phyloP scores from a whole-genome alignment of 2,113 vertebrate species.

The Phalacrocorax carbo region DNA sequence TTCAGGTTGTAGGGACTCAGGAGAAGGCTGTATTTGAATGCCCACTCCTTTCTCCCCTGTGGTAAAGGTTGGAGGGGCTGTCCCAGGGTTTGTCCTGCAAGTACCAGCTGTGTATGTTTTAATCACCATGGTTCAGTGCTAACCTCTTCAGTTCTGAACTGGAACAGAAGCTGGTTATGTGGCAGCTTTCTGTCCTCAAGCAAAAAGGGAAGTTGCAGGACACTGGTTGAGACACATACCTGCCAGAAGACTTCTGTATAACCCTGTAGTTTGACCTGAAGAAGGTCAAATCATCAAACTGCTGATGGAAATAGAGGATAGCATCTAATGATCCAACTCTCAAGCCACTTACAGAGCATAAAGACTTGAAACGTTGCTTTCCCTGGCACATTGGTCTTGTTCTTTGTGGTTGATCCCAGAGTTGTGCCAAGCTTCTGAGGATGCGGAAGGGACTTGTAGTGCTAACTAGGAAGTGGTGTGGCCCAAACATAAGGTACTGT shows the following conservation, averaged over 20 bases:
- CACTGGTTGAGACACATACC: neutral
- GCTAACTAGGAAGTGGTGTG: neutral
- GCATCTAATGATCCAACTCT: neutral
- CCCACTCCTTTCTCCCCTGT: neutral
- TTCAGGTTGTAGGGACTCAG: neutral
- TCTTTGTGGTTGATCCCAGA: neutral
- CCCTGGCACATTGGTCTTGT: neutral
- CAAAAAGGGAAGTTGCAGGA: neutral
- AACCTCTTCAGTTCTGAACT: neutral
- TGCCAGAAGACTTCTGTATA: neutral
- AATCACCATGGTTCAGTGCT: neutral
- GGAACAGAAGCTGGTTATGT: neutral
- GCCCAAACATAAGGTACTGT: neutral
- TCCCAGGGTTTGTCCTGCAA: neutral
- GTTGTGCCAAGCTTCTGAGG: neutral
- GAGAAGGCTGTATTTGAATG: neutral
- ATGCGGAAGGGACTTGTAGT: neutral
- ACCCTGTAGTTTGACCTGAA: neutral
- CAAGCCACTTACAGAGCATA: neutral
- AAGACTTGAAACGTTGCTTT: neutral
- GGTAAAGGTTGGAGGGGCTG: neutral
- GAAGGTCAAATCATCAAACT: neutral
- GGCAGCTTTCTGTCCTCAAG: neutral
- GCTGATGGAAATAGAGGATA: neutral
- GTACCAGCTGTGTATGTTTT: neutral